Percentiles rank a stretch among this genome's conserved stretches.
Conservation (phyloP, 1,140 invertebrate genomes). For the Pentalonia nigronervosa region DNA sequence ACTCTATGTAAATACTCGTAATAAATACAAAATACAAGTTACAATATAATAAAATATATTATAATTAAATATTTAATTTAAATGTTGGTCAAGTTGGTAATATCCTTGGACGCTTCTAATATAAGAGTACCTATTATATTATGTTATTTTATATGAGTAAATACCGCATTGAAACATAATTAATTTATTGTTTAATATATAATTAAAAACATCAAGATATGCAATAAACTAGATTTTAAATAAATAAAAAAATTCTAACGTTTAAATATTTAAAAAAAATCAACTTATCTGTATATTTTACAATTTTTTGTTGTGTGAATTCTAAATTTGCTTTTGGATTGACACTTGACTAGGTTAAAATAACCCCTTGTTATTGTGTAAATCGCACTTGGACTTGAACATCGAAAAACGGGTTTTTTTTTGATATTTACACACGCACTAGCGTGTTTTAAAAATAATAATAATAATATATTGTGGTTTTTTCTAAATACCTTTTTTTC, state of each 20-base stretch:
- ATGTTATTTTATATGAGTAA: neutral
- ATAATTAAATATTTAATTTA: too few relatives aligned
- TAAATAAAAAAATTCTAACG: neutral
- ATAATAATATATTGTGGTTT: neutral
- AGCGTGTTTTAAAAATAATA: neutral
- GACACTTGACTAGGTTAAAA: conserved; percentile 11
- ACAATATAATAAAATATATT: too few relatives aligned
- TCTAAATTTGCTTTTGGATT: neutral
- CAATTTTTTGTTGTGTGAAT: neutral
- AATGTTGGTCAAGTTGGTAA: too few relatives aligned
- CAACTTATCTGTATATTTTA: too few relatives aligned
- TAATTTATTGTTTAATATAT: neutral
- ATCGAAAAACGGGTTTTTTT: conserved; percentile 48
- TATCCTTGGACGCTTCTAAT: neutral
- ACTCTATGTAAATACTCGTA: neutral
- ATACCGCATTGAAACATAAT: neutral
- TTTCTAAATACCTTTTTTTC: too few relatives aligned
- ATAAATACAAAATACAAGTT: too few relatives aligned
- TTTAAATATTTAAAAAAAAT: neutral
- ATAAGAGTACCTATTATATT: neutral
- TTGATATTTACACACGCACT: neutral
- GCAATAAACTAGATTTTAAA: neutral
- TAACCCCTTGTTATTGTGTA: conserved; percentile 1
- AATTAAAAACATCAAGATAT: neutral
- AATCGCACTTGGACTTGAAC: conserved; percentile 41